Evolutionary conservation across 2,888 invertebrate genomes (phyloP).

Genomic region (Physocephala rufipes): DNA sequence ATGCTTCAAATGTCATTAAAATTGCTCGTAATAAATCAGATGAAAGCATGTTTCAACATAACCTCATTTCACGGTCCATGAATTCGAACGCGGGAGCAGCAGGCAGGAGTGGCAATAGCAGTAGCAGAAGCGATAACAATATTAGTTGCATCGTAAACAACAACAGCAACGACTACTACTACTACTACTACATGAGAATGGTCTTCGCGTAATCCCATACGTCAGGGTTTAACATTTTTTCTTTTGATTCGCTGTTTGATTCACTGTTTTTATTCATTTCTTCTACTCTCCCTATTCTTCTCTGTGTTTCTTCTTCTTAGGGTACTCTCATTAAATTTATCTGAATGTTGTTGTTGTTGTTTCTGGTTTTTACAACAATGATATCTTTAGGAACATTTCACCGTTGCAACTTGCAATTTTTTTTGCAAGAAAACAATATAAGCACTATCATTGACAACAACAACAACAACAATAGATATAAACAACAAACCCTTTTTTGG

Average conservation of each 20-base stretch:
- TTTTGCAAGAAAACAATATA: no score
- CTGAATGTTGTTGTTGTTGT: no score
- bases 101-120: not conserved
- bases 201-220: no score
- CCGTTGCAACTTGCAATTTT: not conserved
- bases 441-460: slow-evolving; percentile 1
- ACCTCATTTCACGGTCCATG: slow-evolving; percentile 63
- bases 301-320: no score
- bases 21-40: slow-evolving; percentile 63
- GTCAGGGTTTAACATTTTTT: no score
- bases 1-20: slow-evolving; percentile 61
- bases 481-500: slow-evolving; percentile 4
- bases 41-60: slow-evolving; percentile 54
- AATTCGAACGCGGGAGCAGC: slow-evolving; percentile 47
- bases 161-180: not conserved
- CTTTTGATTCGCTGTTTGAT: no score
- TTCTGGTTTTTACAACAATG: no score
- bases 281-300: no score
- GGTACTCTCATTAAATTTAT: no score
- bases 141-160: slow-evolving; percentile 14
- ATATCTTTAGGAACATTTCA: no score
- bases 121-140: not conserved
- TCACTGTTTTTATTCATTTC: no score
- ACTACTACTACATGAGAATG: no score
- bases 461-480: slow-evolving; percentile 18